Conservation (phyloP, 2,797 vertebrate genomes). For the Sebastes kiyomatsui region DNA sequence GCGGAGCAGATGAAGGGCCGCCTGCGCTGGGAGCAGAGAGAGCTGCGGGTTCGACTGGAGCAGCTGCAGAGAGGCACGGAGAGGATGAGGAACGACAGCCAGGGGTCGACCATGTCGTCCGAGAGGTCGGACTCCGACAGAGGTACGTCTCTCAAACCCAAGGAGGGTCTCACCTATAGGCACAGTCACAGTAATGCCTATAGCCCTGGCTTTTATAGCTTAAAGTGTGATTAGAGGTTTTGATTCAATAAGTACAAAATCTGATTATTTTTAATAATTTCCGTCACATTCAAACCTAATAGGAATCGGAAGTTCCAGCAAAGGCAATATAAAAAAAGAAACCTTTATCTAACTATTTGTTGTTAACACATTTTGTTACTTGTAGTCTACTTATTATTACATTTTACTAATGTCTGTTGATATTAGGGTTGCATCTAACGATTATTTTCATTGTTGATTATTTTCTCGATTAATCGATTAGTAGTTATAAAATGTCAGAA, state of each 20-base stretch:
- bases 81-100: conserved; percentile 87
- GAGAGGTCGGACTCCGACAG: conserved; percentile 92
- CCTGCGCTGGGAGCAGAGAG: conserved; percentile 87
- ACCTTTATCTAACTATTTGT: background rate
- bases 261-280: background rate
- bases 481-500: too few relatives aligned
- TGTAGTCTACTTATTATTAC: background rate
- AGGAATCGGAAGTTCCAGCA: background rate
- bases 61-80: conserved; percentile 83
- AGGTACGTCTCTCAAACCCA: conserved; percentile 75
- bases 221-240: background rate
- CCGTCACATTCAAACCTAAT: background rate
- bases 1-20: conserved; percentile 86
- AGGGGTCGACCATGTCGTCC: conserved; percentile 90
- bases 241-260: background rate
- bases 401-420: too few relatives aligned
- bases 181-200: background rate
- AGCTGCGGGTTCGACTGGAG: conserved; percentile 85
- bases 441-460: too few relatives aligned
- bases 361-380: background rate
- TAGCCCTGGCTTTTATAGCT: background rate
- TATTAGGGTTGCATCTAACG: too few relatives aligned
- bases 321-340: background rate
- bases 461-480: too few relatives aligned
- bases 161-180: background rate